Conservation (phyloP, 2,888 invertebrate genomes). For the Nezara viridula region DNA sequence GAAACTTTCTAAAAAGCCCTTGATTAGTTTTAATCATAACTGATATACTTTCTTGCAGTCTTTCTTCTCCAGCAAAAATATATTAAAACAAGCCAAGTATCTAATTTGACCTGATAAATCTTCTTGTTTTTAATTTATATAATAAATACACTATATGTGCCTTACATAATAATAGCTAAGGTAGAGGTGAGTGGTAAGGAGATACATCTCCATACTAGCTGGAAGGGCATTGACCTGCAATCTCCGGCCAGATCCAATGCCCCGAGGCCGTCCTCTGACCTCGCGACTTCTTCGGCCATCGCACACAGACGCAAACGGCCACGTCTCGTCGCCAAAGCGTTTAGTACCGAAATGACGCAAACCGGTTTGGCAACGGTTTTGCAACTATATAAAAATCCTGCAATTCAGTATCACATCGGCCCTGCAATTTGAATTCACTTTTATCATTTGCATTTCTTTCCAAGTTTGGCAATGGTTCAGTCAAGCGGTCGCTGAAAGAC, state of each 20-base stretch:
- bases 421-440: neutral
- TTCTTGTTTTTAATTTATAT: neutral
- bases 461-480: neutral
- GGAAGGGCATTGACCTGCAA: constrained; percentile 12
- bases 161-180: neutral
- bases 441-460: neutral
- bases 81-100: neutral
- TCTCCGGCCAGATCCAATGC: constrained; percentile 9
- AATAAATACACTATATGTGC: neutral
- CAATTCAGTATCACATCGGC: neutral
- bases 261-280: constrained; percentile 40
- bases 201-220: constrained; percentile 33
- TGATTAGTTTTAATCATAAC: neutral
- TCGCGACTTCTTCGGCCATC: constrained; percentile 29
- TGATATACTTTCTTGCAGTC: too few species aligned
- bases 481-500: neutral
- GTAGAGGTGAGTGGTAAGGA: neutral
- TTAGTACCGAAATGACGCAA: neutral
- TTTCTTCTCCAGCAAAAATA: too few species aligned
- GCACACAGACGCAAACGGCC: neutral
- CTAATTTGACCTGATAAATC: neutral
- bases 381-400: constrained; percentile 4
- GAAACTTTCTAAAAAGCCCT: neutral
- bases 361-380: neutral
- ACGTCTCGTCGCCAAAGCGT: neutral